Evolutionary conservation across 2,888 invertebrate genomes (phyloP), one percentile per base, ranked within the genome.

Genomic region (Epistrophe grossulariae): DNA sequence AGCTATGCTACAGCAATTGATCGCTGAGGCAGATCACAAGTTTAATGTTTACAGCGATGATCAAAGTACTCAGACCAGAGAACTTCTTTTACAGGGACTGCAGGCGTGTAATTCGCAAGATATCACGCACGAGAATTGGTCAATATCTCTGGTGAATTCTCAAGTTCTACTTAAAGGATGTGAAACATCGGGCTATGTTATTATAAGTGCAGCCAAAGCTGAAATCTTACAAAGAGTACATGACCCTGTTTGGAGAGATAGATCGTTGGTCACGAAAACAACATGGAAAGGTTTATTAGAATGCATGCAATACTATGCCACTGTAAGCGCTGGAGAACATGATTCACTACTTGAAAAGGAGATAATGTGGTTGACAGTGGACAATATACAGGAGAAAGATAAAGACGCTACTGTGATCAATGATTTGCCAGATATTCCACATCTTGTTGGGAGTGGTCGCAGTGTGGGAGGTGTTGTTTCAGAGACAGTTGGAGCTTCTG

Each of bases 301-400:
- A 91, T 98, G 99, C 93, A 98, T 99, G 98, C 99, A 99, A 95
- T 99, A 99, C 94, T 99, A 99, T 94, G 99, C 99, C 13, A 99
- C 99, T 10, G 98, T 99, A 64, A 97, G 97, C 91, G 97, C 97
- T 5, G 95, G 95, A 43, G 95, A 96, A 90, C 94, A 95, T 85
- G 96, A 96, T 90, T 95, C 95, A 48, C 93, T 95, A 15, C 94
- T 94, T 89, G 95, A 94, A 94, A 97, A 98, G 90, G 97, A 98
- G 93, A 98, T 99, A 89, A 97, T 98, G 94, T 99, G 99, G 99
- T 94, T 99, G 89, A 97, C 97, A 0, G 95, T 98, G 59, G 98
- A 98, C 89, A 98, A 98, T 91, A 99, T 99, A 83, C 98, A 98
- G 91, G 96, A 96, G 91, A 95, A 96, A 78, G 96, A 96, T 91